Evolutionary conservation across 2,113 vertebrate species (phyloP).

Genomic region (Sinocyclocheilus anshuiensis): DNA sequence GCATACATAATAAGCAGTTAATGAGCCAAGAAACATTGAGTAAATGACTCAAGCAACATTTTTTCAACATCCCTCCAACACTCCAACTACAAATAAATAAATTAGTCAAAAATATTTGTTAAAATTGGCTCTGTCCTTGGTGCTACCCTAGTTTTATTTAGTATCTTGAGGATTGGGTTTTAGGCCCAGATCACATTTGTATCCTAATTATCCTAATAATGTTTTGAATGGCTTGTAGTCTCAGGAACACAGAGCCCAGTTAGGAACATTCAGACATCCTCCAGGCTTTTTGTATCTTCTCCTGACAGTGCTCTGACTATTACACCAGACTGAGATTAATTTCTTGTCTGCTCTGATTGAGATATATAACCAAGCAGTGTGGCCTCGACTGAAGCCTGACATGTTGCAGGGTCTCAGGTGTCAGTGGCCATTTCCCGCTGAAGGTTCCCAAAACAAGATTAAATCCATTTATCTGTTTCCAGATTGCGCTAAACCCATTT

Average conservation of each 20-base stretch:
- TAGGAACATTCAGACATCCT: conserved; percentile 2
- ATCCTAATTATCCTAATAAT: conserved; percentile 6
- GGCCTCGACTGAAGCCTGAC: conserved; percentile 68
- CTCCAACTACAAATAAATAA: neutral
- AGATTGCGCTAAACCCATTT: conserved; percentile 75
- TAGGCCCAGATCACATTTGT: neutral
- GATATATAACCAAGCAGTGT: conserved; percentile 67
- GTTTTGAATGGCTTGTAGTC: neutral
- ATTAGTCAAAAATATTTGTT: neutral
- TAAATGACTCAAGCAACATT: too few relatives aligned
- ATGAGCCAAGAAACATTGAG: too few relatives aligned
- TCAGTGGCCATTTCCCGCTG: conserved; percentile 73
- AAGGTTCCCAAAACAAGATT: conserved; percentile 76
- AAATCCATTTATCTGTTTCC: conserved; percentile 79
- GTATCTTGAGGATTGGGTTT: neutral
- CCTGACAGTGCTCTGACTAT: conserved; percentile 30
- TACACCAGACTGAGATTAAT: conserved; percentile 57
- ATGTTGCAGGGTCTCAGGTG: conserved; percentile 77
- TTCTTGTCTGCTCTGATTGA: conserved; percentile 75
- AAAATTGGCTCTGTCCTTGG: neutral
- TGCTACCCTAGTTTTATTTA: neutral
- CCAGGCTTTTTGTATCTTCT: conserved; percentile 14
- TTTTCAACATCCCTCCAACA: too few relatives aligned
- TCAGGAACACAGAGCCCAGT: too few relatives aligned
- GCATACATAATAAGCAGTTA: too few relatives aligned